Conservation (phyloP, 2,797 vertebrate species). For the Peromyscus nudipes region DNA sequence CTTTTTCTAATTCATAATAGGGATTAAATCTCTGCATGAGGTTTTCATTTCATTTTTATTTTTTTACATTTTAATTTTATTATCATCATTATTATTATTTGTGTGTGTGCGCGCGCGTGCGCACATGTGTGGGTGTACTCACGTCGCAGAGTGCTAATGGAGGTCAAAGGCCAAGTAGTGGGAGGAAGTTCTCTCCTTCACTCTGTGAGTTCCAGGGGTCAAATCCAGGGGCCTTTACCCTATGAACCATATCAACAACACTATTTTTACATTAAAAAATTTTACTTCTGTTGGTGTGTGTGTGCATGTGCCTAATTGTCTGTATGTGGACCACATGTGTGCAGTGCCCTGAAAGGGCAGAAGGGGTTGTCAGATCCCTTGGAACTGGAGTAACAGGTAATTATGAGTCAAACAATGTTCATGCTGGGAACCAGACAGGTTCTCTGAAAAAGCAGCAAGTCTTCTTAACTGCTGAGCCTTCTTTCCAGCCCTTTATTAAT, state of each 20-base stretch:
- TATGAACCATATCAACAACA: not conserved
- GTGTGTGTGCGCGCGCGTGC: not conserved
- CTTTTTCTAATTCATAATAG: not conserved
- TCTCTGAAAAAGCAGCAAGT: not conserved
- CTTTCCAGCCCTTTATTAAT: not conserved
- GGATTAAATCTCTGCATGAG: not conserved
- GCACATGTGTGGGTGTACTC: not conserved
- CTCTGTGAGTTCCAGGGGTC: not conserved
- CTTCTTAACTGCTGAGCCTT: not conserved
- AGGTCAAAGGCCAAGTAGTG: too few species aligned
- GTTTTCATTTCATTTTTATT: not conserved
- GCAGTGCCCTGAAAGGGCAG: not conserved
- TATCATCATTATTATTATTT: not conserved
- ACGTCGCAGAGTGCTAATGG: not conserved
- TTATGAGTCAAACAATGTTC: not conserved
- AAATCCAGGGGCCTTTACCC: not conserved
- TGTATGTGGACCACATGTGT: not conserved
- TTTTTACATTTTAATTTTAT: not conserved
- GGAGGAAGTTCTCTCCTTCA: not conserved
- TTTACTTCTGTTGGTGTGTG: not conserved
- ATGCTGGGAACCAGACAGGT: not conserved
- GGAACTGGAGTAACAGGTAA: not conserved
- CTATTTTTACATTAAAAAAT: not conserved
- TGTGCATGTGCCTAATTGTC: not conserved
- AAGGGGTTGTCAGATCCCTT: not conserved